Conservation (phyloP, 2,888 invertebrate genomes). For the Diplazon laetatorius region DNA sequence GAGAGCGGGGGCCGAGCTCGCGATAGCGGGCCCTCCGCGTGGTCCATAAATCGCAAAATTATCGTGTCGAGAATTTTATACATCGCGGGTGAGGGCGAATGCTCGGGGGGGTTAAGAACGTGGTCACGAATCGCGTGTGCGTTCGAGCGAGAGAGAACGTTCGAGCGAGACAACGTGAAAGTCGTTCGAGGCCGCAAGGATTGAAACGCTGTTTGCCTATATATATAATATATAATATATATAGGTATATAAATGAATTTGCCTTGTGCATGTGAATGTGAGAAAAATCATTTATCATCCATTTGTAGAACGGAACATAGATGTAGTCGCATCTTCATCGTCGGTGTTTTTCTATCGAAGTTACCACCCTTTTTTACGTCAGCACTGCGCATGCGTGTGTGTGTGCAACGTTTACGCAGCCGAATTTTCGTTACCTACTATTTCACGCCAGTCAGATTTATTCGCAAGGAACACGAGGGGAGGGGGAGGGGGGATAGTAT, state of each 20-base stretch:
- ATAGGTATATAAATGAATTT: conserved; percentile 13
- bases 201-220: conserved; percentile 33
- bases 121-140: conserved; percentile 36
- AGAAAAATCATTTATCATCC: conserved; percentile 58
- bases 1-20: no score
- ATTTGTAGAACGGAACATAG: conserved; percentile 18
- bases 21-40: conserved; percentile 60
- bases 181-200: conserved; percentile 63
- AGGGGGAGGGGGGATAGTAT: no score
- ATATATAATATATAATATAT: background rate
- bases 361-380: background rate
- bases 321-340: conserved; percentile 20
- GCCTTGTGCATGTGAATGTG: background rate
- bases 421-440: conserved; percentile 26
- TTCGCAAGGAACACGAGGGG: conserved; percentile 34
- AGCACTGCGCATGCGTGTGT: conserved; percentile 30
- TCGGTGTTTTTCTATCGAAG: conserved; percentile 6
- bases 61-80: conserved; percentile 73
- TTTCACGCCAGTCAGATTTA: conserved; percentile 54
- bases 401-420: conserved; percentile 16
- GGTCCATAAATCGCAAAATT: conserved; percentile 73
- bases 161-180: conserved; percentile 62
- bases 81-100: conserved; percentile 66
- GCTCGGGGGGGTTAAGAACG: conserved; percentile 56
- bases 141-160: conserved; percentile 3